Evolutionary conservation across 2,888 invertebrate genomes (phyloP).

Genomic region (Ptychoptera albimana): DNA sequence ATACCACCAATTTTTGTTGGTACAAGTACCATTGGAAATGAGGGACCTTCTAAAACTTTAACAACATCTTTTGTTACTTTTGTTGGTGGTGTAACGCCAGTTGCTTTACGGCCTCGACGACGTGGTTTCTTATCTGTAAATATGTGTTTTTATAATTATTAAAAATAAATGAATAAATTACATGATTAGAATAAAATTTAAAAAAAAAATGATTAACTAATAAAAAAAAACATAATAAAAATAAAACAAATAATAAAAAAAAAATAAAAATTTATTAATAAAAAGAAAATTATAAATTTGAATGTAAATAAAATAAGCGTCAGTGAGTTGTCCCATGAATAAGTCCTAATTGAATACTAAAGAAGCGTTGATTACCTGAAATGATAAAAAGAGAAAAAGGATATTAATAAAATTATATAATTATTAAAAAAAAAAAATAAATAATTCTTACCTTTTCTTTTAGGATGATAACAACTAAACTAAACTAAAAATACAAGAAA

Average conservation of each 20-base stretch:
- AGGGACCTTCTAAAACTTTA: conserved; percentile 3
- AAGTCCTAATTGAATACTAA: too few relatives aligned
- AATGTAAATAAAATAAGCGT: neutral
- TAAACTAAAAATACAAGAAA: too few relatives aligned
- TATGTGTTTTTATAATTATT: neutral
- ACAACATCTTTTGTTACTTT: conserved; percentile 1
- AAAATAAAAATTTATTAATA: neutral
- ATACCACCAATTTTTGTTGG: conserved; percentile 10
- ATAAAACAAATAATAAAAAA: neutral
- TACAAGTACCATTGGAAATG: conserved; percentile 5
- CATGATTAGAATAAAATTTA: neutral
- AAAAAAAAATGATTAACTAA: neutral
- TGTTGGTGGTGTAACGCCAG: neutral
- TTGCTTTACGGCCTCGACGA: neutral
- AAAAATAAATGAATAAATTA: neutral
- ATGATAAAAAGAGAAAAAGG: too few relatives aligned
- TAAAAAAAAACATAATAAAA: neutral
- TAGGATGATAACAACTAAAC: too few relatives aligned
- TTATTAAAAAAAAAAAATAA: too few relatives aligned
- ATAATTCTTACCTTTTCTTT: too few relatives aligned
- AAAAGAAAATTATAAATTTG: neutral
- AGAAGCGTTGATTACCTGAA: too few relatives aligned
- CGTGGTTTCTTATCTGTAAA: neutral
- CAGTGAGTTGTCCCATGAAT: too few relatives aligned
- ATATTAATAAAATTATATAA: too few relatives aligned